Conservation (phyloP, 2,888 invertebrate genomes). For the Ryuthela nishihirai region DNA sequence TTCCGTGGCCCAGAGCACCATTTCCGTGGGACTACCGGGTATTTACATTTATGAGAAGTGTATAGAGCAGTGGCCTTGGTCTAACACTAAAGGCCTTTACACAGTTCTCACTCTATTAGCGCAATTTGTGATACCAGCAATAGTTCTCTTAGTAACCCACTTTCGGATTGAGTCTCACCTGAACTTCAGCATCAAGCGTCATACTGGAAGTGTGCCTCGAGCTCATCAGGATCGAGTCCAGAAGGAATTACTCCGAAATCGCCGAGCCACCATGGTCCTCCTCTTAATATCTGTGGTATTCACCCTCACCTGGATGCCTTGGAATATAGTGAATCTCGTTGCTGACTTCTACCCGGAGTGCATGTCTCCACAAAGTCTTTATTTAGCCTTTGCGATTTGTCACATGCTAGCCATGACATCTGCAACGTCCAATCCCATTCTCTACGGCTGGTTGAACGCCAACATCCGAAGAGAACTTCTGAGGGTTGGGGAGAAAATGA, state of each 20-base stretch:
- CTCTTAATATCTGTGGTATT: constrained; percentile 57
- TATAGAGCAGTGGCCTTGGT: constrained; percentile 33
- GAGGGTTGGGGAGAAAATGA: not conserved
- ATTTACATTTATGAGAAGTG: constrained; percentile 29
- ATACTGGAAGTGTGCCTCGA: not conserved
- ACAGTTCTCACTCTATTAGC: constrained; percentile 19
- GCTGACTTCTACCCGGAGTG: constrained; percentile 49
- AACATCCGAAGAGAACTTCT: constrained; percentile 57
- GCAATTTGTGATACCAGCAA: constrained; percentile 32
- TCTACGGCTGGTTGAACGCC: constrained; percentile 61
- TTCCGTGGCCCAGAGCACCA: constrained; percentile 17
- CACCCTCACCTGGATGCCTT: constrained; percentile 58
- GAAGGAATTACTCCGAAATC: constrained; percentile 43
- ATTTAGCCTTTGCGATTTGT: constrained; percentile 54
- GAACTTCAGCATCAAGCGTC: constrained; percentile 5
- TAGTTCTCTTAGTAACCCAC: constrained; percentile 22
- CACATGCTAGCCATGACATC: constrained; percentile 59
- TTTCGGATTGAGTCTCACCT: constrained; percentile 28
- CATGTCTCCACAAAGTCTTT: constrained; percentile 44
- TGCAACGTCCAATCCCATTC: constrained; percentile 59
- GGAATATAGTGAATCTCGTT: constrained; percentile 57
- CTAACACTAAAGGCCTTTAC: constrained; percentile 22
- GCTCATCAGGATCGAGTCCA: constrained; percentile 14
- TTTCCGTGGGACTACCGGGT: constrained; percentile 27
- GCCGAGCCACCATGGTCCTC: constrained; percentile 53